Evolutionary conservation across 2,113 vertebrate species (phyloP).

Genomic region (Xiphorhynchus elegans): DNA sequence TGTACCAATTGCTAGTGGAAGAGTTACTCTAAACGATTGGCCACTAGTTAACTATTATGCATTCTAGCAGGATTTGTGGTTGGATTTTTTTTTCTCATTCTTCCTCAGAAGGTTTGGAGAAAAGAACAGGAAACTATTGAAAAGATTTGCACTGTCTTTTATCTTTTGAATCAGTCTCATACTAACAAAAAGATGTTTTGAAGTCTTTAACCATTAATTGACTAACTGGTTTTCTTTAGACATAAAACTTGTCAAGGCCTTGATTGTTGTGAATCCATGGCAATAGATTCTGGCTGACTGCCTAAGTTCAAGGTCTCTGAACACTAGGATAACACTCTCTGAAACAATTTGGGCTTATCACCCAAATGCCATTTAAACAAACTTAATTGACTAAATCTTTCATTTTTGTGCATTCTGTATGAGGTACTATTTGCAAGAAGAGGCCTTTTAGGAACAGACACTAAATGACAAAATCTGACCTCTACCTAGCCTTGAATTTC

Average conservation of each 20-base stretch:
- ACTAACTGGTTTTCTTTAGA: conserved; percentile 64
- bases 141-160: conserved; percentile 48
- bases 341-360: conserved; percentile 26
- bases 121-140: conserved; percentile 47
- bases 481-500: conserved; percentile 43
- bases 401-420: conserved; percentile 4
- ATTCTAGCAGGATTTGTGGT: conserved; percentile 22
- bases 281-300: conserved; percentile 48
- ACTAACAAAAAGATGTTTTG: conserved; percentile 67
- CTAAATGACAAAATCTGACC: conserved; percentile 35
- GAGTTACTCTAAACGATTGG: conserved; percentile 8
- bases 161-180: conserved; percentile 52
- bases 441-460: background rate
- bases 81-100: background rate
- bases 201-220: conserved; percentile 63
- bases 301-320: conserved; percentile 44
- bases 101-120: conserved; percentile 9
- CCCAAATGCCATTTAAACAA: conserved; percentile 59
- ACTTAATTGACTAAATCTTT: conserved; percentile 56
- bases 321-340: conserved; percentile 29
- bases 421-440: background rate
- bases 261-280: conserved; percentile 43
- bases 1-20: conserved; percentile 32
- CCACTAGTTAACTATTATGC: conserved; percentile 47
- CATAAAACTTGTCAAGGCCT: conserved; percentile 56